Evolutionary conservation across 2,113 vertebrate genomes (phyloP).

Genomic region (Pholis gunnellus): DNA sequence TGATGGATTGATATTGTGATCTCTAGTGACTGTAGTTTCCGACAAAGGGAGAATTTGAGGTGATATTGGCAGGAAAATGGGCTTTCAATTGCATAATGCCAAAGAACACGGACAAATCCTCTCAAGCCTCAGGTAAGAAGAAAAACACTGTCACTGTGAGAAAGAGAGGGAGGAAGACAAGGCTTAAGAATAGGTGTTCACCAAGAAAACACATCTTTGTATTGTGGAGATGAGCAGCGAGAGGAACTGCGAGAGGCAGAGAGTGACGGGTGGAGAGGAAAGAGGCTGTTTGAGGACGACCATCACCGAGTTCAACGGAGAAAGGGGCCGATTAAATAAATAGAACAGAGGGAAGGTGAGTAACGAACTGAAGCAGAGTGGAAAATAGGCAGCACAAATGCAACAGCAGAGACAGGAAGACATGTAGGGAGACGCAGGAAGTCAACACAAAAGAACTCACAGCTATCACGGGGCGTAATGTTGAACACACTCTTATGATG

Average conservation of each 20-base stretch:
- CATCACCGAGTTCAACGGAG: slow-evolving; percentile 23
- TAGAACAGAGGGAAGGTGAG: slow-evolving; percentile 16
- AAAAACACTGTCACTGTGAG: slow-evolving; percentile 39
- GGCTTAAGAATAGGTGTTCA: slow-evolving; percentile 60
- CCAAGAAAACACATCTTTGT: slow-evolving; percentile 56
- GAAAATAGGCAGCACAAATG: slow-evolving; percentile 29
- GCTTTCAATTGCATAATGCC: slow-evolving; percentile 67
- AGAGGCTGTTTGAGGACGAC: slow-evolving; percentile 42
- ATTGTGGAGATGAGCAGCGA: slow-evolving; percentile 48
- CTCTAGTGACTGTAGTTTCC: slow-evolving; percentile 56
- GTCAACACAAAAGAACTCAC: slow-evolving; percentile 37
- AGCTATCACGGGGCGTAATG: slow-evolving; percentile 36
- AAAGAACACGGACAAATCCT: slow-evolving; percentile 65
- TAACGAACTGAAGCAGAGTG: slow-evolving; percentile 19
- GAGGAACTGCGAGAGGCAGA: slow-evolving; percentile 18
- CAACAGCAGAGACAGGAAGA: slow-evolving; percentile 2
- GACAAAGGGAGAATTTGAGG: slow-evolving; percentile 51
- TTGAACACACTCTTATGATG: slow-evolving; percentile 74
- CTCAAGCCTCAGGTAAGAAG: slow-evolving; percentile 44
- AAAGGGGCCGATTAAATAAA: slow-evolving; percentile 44
- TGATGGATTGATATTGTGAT: slow-evolving; percentile 41
- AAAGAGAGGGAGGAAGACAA: slow-evolving; percentile 26
- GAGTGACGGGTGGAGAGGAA: slow-evolving; percentile 14
- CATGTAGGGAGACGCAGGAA: slow-evolving; percentile 10
- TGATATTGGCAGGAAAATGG: slow-evolving; percentile 60